phyloP scores from a whole-genome alignment of 2,888 invertebrate genomes.

The Temnothorax unifasciatus region DNA sequence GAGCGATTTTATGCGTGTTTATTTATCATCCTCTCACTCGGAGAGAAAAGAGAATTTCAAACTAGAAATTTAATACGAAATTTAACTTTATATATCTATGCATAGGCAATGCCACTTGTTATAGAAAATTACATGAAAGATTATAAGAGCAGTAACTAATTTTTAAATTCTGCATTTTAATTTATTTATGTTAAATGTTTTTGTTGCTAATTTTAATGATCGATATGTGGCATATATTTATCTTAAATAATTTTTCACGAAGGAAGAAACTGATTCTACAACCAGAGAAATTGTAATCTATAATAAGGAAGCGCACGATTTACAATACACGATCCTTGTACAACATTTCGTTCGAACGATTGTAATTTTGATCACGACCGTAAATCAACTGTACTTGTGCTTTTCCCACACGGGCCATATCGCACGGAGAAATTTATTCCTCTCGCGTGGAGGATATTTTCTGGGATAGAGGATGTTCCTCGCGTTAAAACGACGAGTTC shows the following conservation, averaged over 20 bases:
- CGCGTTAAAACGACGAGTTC: slow-evolving; percentile 45
- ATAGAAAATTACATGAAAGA: background rate
- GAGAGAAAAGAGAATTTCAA: background rate
- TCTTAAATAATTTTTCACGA: background rate
- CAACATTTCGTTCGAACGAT: slow-evolving; percentile 13
- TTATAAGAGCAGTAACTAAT: background rate
- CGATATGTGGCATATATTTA: background rate
- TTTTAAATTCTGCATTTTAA: background rate
- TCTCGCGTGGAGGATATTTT: slow-evolving; percentile 51
- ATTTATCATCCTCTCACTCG: background rate
- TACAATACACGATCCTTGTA: background rate
- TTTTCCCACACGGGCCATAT: slow-evolving; percentile 25
- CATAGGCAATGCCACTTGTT: background rate
- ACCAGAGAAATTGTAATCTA: background rate
- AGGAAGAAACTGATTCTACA: background rate
- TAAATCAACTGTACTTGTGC: slow-evolving; percentile 36
- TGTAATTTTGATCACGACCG: slow-evolving; percentile 27
- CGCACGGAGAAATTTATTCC: slow-evolving; percentile 39
- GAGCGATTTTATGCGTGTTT: background rate
- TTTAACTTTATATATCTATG: slow-evolving; percentile 14
- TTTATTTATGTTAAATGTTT: background rate
- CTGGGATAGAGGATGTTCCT: slow-evolving; percentile 17
- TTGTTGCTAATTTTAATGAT: background rate
- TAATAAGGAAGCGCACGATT: background rate
- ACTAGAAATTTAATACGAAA: background rate